Conservation (phyloP, 2,113 vertebrate genomes). For the Megaleporinus macrocephalus region DNA sequence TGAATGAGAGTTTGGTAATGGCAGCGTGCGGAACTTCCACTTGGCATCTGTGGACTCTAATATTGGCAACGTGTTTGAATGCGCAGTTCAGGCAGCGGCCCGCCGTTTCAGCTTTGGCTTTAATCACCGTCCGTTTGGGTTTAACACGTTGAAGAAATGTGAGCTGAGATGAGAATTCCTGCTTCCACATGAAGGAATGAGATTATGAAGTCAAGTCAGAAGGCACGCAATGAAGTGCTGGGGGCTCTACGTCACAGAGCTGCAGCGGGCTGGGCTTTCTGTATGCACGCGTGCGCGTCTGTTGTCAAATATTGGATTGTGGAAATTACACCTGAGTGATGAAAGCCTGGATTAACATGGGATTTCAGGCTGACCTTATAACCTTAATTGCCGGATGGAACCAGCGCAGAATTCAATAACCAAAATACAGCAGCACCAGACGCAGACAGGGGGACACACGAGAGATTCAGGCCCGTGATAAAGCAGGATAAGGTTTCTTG, state of each 20-base stretch:
- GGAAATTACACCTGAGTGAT: neutral
- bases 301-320: slow-evolving; percentile 25
- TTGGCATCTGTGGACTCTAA: neutral
- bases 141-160: neutral
- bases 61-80: neutral
- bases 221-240: neutral
- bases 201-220: neutral
- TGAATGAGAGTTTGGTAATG: slow-evolving; percentile 13
- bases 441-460: neutral
- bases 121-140: neutral
- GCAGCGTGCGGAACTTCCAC: neutral
- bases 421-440: slow-evolving; percentile 4
- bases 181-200: neutral
- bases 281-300: neutral
- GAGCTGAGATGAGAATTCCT: neutral
- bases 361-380: slow-evolving; percentile 21
- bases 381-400: neutral
- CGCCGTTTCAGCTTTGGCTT: neutral
- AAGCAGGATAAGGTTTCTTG: slow-evolving; percentile 12
- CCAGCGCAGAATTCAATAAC: neutral
- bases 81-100: neutral
- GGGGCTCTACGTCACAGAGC: neutral
- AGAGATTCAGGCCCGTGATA: neutral
- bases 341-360: slow-evolving; percentile 20
- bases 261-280: slow-evolving; percentile 1